Evolutionary conservation across 2,797 vertebrate species (phyloP), one percentile per base, ranked within the genome.

Genomic region (Rhadinocentrus ornatus): DNA sequence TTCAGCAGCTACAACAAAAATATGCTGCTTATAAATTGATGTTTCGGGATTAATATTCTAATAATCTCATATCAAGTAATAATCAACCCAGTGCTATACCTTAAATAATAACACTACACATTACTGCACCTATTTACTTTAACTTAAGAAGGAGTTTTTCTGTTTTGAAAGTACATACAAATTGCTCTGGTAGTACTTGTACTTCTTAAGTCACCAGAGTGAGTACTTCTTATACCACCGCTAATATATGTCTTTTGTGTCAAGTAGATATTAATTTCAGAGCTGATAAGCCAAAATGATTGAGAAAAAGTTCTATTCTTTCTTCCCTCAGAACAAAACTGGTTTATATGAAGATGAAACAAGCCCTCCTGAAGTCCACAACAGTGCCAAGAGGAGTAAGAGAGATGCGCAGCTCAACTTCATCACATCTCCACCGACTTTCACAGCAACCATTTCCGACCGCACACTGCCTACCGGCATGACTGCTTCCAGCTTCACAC

Each of bases 381-480:
- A 71, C 53, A 59, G 11, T 54, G 55, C 70, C 6, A 22, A 10
- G 6, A 91, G 94, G 18, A 93, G 91, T 71, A 96, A 96, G 90
- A 96, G 97, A 69, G 93, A 91, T 11, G 95, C 90, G 67, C 95
- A 96, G 61, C 86, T 94, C 58, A 90, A 89, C 86, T 85, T 90
- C 29, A 89, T 92, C 72, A 81, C 93, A 27, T 91, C 94, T 48
- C 91, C 92, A 0, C 76, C 89, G 0, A 70, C 84, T 68, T 95
- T 96, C 71, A 92, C 94, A 0, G 86, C 95, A 62, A 84, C 89
- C 56, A 89, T 95, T 46, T 70, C 90, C 20, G 81, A 77, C 34
- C 88, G 59, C 78, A 78, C 71, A 0, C 71, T 84, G 75, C 71
- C 71, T 66, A 81, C 80, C 41, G 80, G 66, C 66, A 75, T 88